phyloP scores from a whole-genome alignment of 2,797 vertebrate species.

The Odontamblyopus lacepedii region DNA sequence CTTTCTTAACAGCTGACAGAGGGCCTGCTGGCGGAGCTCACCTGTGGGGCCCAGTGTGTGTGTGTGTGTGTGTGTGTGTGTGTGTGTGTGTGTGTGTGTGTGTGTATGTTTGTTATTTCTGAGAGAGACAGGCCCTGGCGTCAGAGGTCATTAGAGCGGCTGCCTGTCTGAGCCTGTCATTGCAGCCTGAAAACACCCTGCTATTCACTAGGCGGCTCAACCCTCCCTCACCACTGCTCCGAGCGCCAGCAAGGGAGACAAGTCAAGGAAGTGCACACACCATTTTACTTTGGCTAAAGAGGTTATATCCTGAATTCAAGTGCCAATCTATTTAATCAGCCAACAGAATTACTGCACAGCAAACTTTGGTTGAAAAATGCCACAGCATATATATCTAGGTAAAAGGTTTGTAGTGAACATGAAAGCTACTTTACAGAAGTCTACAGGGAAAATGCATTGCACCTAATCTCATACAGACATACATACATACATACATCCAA shows the following conservation, averaged over 20 bases:
- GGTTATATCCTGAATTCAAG: conserved; percentile 8
- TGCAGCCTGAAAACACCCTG: conserved; percentile 78
- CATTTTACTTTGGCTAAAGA: conserved; percentile 10
- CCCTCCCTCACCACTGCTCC: conserved; percentile 40
- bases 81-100: conserved; percentile 55
- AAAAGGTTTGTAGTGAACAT: no score
- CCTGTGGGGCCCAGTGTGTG: conserved; percentile 61
- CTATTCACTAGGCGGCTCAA: conserved; percentile 69
- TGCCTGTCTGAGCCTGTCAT: conserved; percentile 82
- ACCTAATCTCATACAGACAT: not conserved
- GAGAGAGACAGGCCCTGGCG: conserved; percentile 75
- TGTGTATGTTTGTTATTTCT: conserved; percentile 71
- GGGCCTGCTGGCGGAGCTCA: conserved; percentile 67
- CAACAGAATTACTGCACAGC: not conserved
- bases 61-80: conserved; percentile 59
- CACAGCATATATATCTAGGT: no score
- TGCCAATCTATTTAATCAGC: not conserved
- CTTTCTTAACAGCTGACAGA: conserved; percentile 63
- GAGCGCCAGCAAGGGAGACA: conserved; percentile 35
- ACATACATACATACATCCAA: not conserved
- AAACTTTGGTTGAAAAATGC: not conserved
- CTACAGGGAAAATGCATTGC: not conserved
- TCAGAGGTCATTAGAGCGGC: conserved; percentile 82
- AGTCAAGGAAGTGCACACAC: conserved; percentile 13
- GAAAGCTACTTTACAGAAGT: not conserved